These are phyloP conservation scores for Pterobdella sp. DNA, from an alignment of 2,888 invertebrate species.

Conservation along the genomic window DNA sequence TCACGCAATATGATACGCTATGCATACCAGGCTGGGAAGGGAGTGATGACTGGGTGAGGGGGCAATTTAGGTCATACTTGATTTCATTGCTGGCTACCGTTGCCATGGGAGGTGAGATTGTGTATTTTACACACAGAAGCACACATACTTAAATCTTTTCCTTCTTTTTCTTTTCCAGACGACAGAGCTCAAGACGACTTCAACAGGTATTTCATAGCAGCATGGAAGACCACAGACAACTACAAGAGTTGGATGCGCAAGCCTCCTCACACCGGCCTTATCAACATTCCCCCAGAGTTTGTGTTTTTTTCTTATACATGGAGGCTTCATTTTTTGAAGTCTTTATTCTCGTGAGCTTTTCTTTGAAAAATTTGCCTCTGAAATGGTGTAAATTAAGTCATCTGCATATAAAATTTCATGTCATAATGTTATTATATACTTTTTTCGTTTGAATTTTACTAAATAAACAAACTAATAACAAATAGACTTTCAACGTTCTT, in stretches of 20 bases:
- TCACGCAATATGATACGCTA: no score
- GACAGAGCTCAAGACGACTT: conserved; percentile 63
- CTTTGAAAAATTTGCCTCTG: no score
- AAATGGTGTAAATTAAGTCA: background rate
- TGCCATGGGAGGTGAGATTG: conserved; percentile 27
- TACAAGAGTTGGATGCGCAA: conserved; percentile 71
- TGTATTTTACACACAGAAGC: background rate
- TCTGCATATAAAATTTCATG: no score
- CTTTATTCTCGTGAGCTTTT: no score
- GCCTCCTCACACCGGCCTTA: conserved; percentile 59
- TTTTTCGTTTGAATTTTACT: background rate
- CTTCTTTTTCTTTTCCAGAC: conserved; percentile 40
- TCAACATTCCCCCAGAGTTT: conserved; percentile 61
- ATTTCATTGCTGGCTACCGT: conserved; percentile 47
- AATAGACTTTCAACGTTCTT: background rate
- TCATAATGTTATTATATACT: background rate
- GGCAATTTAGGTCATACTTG: conserved; percentile 65
- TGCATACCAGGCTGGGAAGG: conserved; percentile 66
- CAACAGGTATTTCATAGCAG: conserved; percentile 71
- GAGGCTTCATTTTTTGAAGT: no score
- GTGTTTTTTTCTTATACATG: no score
- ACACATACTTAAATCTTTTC: background rate
- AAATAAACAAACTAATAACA: no score
- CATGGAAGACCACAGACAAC: conserved; percentile 80
- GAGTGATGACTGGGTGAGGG: conserved; percentile 90